Percentiles rank a stretch among this genome's conserved stretches.
These are phyloP conservation scores for Tetranychus piercei DNA, from an alignment of 2,888 invertebrate species.

Conservation along the genomic window DNA sequence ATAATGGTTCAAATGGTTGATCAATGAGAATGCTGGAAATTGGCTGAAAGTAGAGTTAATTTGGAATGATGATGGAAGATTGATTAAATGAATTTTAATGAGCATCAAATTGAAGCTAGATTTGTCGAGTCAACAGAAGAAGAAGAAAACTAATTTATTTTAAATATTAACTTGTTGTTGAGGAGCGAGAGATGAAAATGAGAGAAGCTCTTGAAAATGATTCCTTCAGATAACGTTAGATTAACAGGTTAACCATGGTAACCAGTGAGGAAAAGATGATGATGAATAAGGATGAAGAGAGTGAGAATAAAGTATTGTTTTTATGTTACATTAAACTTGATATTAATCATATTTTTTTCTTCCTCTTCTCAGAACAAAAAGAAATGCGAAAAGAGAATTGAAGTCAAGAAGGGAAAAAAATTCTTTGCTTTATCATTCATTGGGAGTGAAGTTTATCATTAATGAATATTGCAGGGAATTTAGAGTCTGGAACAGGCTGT, in stretches of 20 bases:
- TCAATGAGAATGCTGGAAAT: background rate
- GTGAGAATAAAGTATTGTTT: background rate
- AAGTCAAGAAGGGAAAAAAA: too few relatives aligned
- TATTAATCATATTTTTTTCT: background rate
- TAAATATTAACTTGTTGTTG: background rate
- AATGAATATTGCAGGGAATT: background rate
- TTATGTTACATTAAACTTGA: background rate
- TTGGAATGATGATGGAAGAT: background rate
- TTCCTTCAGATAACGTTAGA: background rate
- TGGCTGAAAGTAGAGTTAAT: background rate
- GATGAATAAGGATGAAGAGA: background rate
- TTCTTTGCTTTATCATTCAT: too few relatives aligned
- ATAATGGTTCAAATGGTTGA: too few relatives aligned
- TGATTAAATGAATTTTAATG: background rate
- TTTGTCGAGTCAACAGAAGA: background rate
- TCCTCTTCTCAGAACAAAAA: background rate
- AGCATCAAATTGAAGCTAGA: background rate
- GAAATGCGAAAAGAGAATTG: background rate
- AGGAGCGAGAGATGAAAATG: too few relatives aligned
- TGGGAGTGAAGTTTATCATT: too few relatives aligned
- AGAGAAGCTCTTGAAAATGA: background rate
- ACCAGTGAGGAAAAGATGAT: background rate
- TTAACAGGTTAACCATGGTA: constrained; percentile 1
- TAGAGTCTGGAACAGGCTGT: too few relatives aligned
- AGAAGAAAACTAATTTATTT: background rate